Percentiles rank a stretch among this genome's conserved stretches.
Evolutionary conservation across 92 coral and sea anemone species (phyloP).

Genomic region (Palythoa grandis): DNA sequence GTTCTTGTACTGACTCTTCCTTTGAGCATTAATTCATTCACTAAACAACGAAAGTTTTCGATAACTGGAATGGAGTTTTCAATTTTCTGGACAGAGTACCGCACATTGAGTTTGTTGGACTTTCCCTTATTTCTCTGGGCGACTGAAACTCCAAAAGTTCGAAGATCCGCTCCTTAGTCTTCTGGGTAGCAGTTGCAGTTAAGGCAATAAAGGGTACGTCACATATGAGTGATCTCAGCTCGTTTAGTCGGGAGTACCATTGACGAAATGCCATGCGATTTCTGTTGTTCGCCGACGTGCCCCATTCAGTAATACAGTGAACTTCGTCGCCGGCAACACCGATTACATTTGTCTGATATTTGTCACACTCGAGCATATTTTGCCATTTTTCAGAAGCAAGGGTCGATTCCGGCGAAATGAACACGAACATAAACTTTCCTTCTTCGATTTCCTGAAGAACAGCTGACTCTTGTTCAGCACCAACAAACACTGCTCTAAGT

Average conservation of each 20-base stretch:
- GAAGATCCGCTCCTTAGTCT: constrained; percentile 24
- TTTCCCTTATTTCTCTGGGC: constrained; percentile 33
- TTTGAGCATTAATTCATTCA: constrained; percentile 1
- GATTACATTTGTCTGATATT: too few species aligned
- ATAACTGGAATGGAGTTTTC: constrained; percentile 20
- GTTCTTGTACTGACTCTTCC: constrained; percentile 23
- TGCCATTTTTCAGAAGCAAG: too few species aligned
- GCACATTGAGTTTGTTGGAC: constrained; percentile 46
- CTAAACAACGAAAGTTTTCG: constrained; percentile 38
- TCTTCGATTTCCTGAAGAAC: too few species aligned
- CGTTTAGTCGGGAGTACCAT: constrained; percentile 60
- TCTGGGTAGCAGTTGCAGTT: constrained; percentile 48
- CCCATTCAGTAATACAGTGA: too few species aligned
- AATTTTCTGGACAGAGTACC: constrained; percentile 27
- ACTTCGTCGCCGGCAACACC: too few species aligned
- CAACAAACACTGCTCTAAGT: too few species aligned
- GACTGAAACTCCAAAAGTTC: constrained; percentile 23
- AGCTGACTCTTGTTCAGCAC: too few species aligned
- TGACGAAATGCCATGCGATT: constrained; percentile 58
- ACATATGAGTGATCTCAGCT: constrained; percentile 51
- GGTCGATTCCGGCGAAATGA: too few species aligned
- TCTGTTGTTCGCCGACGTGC: too few species aligned
- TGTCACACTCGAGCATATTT: too few species aligned
- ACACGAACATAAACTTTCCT: too few species aligned
- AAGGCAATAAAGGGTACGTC: constrained; percentile 40